These are phyloP conservation scores for Halcyon leucocephala DNA, from an alignment of 2,797 vertebrate genomes.

Conservation along the genomic window DNA sequence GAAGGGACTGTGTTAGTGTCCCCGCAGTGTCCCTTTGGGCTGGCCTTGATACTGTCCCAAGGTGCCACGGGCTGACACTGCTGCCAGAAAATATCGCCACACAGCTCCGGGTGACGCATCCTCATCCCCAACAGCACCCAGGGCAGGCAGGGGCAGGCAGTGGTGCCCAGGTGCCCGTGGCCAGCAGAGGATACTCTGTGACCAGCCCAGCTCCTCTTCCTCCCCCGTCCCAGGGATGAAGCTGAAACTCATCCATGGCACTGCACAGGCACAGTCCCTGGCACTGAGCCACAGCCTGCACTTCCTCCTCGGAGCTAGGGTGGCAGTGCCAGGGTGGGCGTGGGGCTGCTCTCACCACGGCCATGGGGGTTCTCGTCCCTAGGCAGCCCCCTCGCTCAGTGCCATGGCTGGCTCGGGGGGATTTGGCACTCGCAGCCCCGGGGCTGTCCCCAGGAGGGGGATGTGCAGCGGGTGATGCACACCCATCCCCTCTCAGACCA, in stretches of 20 bases:
- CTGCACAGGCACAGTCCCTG: background rate
- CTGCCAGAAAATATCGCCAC: background rate
- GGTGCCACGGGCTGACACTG: background rate
- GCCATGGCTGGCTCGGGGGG: background rate
- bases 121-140: background rate
- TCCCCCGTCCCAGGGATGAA: background rate
- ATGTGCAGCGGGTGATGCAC: no score
- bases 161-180: rapidly evolving
- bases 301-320: background rate
- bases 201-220: background rate
- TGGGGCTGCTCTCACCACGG: rapidly evolving
- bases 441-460: background rate
- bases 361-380: rapidly evolving
- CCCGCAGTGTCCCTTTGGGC: background rate
- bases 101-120: background rate
- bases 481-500: background rate
- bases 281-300: background rate
- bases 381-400: background rate
- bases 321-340: background rate
- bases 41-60: background rate
- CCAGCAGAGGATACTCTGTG: background rate
- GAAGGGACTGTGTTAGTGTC: rapidly evolving
- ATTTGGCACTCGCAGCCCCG: background rate
- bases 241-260: background rate
- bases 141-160: background rate